Base-by-base conservation (phyloP, 2,888 invertebrate species). In the Lordiphosa andalusiaca region DNA sequence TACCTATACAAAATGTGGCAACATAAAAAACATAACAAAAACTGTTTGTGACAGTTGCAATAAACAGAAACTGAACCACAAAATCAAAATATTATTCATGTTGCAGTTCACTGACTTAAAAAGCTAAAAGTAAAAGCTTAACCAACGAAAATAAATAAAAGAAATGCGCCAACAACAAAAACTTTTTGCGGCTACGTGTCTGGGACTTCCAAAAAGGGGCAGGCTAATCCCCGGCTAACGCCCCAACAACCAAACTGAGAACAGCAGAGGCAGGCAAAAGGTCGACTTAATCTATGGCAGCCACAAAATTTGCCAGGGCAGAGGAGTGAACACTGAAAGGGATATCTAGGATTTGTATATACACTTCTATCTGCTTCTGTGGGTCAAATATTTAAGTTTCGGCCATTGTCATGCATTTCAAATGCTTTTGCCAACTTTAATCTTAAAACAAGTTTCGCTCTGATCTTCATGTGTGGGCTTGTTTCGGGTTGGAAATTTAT, bases 241-340 rank as follows among this genome's bases (percentile, higher is more conserved):
- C 50, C 59, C 49, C 40, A 9, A 40, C 6, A 25, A 7, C 36
- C 36, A 7, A 7, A 44, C 42, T 44, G 42, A 30, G 42, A 30
- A 44, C 55, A 30, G 13, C 21, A 49, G 50, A 52, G 39, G 12
- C 36, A 38, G 23, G 35, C 13, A 16, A 39, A 36, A n/a, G 40
- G 41, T 77, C 65, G 74, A 74, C 59, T 77, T 76, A 73, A 81
- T 81, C 82, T 67, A 58, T 52, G 74, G 47, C 37, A 63, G 53
- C 47, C 36, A 39, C 59, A 54, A 53, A 53, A 66, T 53, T 50
- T 16, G 33, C 16, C 48, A 36, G 12, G 12, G 55, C 44, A 13
- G 39, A 19, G 19, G 6, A 21, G 6, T 16, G 9, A 19, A 38
- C 16, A 16, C 25, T 2, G 19, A 39, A 16, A 40, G 40, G 13